Evolutionary conservation across 1,140 invertebrate species (phyloP).

Genomic region (Bombus soroeensis): DNA sequence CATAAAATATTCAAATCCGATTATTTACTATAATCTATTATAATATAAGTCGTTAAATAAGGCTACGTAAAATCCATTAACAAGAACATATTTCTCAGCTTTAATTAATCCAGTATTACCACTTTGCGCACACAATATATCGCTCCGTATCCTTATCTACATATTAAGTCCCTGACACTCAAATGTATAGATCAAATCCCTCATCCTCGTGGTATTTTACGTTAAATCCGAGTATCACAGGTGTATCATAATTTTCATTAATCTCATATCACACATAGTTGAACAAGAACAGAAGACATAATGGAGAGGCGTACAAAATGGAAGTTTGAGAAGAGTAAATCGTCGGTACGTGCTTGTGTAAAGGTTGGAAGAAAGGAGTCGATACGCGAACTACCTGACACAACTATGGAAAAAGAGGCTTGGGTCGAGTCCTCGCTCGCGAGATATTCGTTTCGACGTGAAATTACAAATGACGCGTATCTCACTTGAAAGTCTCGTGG

Average conservation of each 20-base stretch:
- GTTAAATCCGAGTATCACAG: background rate
- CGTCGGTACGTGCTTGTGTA: constrained; percentile 5
- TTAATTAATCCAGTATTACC: no score
- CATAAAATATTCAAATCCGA: no score
- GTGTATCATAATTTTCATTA: background rate
- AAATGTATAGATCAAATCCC: background rate
- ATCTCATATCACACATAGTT: background rate
- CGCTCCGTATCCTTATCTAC: no score
- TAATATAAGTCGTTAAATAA: no score
- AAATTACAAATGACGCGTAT: constrained; percentile 64
- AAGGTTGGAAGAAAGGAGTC: background rate
- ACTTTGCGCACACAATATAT: no score
- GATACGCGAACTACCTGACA: constrained; percentile 19
- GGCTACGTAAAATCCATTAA: no score
- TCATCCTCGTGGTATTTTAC: background rate
- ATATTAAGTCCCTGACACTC: no score
- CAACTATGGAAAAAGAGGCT: background rate
- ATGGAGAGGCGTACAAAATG: no score
- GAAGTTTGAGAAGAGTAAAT: constrained; percentile 18
- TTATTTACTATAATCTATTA: no score
- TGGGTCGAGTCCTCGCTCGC: background rate
- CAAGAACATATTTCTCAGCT: no score
- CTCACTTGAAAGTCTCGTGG: constrained; percentile 46
- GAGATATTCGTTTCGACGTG: constrained; percentile 38
- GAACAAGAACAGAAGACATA: background rate